phyloP scores from a whole-genome alignment of 2,888 invertebrate species.

The Cephus sareptanus region DNA sequence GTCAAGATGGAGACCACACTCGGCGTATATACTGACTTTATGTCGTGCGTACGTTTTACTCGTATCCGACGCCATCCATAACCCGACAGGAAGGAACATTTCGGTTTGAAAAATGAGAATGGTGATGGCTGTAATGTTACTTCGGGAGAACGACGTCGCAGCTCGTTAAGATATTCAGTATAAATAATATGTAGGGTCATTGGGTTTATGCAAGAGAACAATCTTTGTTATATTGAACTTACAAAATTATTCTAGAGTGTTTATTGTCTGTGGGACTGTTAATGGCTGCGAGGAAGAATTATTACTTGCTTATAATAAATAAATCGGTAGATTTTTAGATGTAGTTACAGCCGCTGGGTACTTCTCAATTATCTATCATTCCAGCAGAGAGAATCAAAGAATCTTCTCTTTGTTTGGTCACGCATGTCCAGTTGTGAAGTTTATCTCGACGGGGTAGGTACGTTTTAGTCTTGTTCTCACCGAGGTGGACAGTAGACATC shows the following conservation, averaged over 20 bases:
- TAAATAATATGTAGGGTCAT: background rate
- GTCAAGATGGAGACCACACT: slow-evolving; percentile 43
- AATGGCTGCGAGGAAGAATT: background rate
- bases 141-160: background rate
- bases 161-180: background rate
- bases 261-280: too few relatives aligned
- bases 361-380: background rate
- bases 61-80: background rate
- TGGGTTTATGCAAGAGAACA: background rate
- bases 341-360: background rate
- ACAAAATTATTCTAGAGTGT: too few relatives aligned
- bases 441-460: background rate
- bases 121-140: background rate
- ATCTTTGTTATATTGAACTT: background rate
- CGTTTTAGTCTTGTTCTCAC: background rate
- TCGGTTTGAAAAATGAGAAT: background rate
- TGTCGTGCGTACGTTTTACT: background rate
- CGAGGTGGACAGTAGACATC: background rate
- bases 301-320: background rate
- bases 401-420: background rate
- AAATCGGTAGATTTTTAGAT: background rate
- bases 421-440: background rate
- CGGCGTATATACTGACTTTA: slow-evolving; percentile 22
- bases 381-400: background rate
- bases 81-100: background rate